phyloP scores from a whole-genome alignment of 2,888 invertebrate genomes.

The Leucania comma region DNA sequence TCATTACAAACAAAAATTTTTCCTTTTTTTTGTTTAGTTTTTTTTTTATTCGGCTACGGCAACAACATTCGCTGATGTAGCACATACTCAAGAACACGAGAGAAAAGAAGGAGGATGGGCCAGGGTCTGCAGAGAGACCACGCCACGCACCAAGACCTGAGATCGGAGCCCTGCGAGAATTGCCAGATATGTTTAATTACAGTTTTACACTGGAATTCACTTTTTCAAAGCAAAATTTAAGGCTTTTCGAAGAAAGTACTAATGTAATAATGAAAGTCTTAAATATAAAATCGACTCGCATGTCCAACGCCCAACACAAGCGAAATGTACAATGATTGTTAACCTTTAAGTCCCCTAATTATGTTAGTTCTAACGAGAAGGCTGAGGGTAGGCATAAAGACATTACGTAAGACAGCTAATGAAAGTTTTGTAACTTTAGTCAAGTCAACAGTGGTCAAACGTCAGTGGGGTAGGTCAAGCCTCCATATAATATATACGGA shows the following conservation, averaged over 20 bases:
- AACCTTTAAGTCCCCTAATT: constrained; percentile 41
- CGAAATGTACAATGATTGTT: constrained; percentile 31
- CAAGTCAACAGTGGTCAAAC: constrained; percentile 29
- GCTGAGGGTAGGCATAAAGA: constrained; percentile 18
- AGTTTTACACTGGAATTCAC: too few species aligned
- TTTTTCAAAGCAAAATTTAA: neutral
- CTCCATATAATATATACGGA: constrained; percentile 73
- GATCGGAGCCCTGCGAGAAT: too few species aligned
- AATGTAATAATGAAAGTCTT: neutral
- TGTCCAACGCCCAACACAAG: constrained; percentile 10
- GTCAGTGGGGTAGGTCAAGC: constrained; percentile 69
- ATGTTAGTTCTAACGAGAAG: constrained; percentile 42
- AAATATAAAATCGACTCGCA: neutral
- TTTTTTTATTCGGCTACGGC: too few species aligned
- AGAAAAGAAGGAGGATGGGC: too few species aligned
- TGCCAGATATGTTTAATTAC: too few species aligned
- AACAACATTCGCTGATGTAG: too few species aligned
- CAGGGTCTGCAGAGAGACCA: too few species aligned
- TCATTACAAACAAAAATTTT: too few species aligned
- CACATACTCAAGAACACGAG: too few species aligned
- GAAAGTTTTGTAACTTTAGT: constrained; percentile 27
- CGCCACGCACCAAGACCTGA: too few species aligned
- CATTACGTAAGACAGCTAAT: constrained; percentile 45
- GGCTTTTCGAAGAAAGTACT: neutral
- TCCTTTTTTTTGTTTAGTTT: too few species aligned